Evolutionary conservation across 2,797 vertebrate species (phyloP), one percentile per base, ranked within the genome.

Genomic region (Cephalopachus bancanus): DNA sequence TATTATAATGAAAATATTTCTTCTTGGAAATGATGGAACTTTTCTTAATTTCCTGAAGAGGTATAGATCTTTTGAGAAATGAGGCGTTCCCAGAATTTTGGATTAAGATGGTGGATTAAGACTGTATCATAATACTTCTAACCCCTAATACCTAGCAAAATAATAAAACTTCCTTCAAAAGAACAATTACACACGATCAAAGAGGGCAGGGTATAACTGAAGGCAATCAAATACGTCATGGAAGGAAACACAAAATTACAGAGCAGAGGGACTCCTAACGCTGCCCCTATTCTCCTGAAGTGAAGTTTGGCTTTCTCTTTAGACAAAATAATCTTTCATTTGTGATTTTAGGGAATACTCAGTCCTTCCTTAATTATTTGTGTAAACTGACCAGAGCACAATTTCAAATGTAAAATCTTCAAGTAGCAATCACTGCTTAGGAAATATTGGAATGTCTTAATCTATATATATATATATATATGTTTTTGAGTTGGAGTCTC

Each of bases 381-480:
- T 74, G 33, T 26, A 74, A 90, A 88, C 1, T 69, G 69, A 24
- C 26, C 53, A 37, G 74, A 69, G 33, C n/a, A 57, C 10, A 10
- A 72, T 93, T 86, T 76, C 53, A 87, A 71, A 90, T 37, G 53
- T 67, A 26, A 95, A 91, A 65, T 83, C 19, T 74, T 37, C 49
- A 93, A 92, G 64, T 72, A 59, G 88, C 1, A 75, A 22, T 30
- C 59, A 60, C 79, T 85, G 67, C 44, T 92, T 85, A 95, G 89
- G 76, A 94, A 95, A 92, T 79, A 79, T 0, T 44, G 24, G 81
- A 90, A 28, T 24, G 12, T 60, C 57, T 74, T 67, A 44, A 44
- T 44, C 44, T 4, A 44, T 44, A 44, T 44, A 44, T 44, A 44
- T 44, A 5, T 44, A 5, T 44, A 7, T 44, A 7, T 44, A 7